Percentiles rank a stretch among this genome's conserved stretches.
phyloP scores from a whole-genome alignment of 1,140 invertebrate species.

The Stegodyphus mimosarum region DNA sequence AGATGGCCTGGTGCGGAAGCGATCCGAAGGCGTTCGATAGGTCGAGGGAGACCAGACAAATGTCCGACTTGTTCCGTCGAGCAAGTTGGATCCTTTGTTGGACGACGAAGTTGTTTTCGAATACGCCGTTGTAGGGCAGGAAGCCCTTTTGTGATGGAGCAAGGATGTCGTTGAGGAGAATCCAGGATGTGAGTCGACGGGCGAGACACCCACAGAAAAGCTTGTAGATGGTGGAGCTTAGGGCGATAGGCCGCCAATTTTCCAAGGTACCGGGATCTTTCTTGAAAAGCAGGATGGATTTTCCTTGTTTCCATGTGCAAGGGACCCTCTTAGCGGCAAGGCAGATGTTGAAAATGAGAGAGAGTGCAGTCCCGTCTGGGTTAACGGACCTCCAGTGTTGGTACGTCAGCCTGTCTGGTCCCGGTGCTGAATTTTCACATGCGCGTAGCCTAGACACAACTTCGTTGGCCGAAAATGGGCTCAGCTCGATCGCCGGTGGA shows the following conservation, averaged over 20 bases:
- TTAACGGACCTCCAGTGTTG: neutral
- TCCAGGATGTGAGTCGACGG: neutral
- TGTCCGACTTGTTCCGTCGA: constrained; percentile 23
- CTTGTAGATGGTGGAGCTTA: neutral
- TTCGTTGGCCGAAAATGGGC: neutral
- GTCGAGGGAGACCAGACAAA: constrained; percentile 63
- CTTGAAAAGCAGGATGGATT: neutral
- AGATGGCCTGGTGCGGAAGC: constrained; percentile 57
- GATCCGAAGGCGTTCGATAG: constrained; percentile 66
- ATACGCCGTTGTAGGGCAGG: neutral
- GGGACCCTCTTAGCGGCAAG: too few species aligned
- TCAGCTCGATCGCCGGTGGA: neutral
- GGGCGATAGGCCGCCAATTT: constrained; percentile 44
- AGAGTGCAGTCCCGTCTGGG: too few species aligned
- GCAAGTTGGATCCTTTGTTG: neutral
- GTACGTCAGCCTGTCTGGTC: neutral
- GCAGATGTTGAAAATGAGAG: too few species aligned
- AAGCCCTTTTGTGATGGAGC: neutral
- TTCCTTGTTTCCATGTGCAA: too few species aligned
- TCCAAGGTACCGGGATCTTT: neutral
- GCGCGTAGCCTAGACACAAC: too few species aligned
- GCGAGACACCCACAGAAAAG: neutral
- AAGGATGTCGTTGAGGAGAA: neutral
- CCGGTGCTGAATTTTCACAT: neutral
- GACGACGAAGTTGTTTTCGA: constrained; percentile 13